Conservation (phyloP, 2,797 vertebrate genomes). For the Chaetophractus vellerosus region DNA sequence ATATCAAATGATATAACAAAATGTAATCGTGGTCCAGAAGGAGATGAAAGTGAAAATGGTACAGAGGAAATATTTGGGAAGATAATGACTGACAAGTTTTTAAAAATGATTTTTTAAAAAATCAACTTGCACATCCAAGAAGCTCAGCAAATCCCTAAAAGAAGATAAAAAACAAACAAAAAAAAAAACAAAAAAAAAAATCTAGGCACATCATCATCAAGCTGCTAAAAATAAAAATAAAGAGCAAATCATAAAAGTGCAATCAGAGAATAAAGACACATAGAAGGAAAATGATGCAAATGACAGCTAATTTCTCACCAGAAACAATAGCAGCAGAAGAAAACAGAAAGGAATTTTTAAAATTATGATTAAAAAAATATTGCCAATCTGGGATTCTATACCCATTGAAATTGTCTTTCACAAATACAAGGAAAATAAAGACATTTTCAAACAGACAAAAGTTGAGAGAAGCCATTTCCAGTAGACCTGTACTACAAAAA, state of each 20-base stretch:
- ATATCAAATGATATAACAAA: not conserved
- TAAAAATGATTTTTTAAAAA: not conserved
- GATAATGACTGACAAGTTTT: not conserved
- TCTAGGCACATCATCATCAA: not conserved
- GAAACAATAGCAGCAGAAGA: slow-evolving; percentile 14
- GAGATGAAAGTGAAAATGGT: not conserved
- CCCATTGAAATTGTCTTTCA: slow-evolving; percentile 16
- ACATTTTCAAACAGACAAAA: slow-evolving; percentile 40
- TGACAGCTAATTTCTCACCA: slow-evolving; percentile 30
- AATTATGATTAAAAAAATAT: not conserved
- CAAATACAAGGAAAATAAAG: slow-evolving; percentile 50
- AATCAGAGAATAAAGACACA: not conserved
- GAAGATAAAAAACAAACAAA: not conserved
- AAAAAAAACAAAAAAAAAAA: not conserved
- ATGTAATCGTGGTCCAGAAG: not conserved
- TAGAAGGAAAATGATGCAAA: not conserved
- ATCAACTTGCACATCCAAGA: not conserved
- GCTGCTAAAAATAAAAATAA: slow-evolving; percentile 34
- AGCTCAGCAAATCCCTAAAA: not conserved
- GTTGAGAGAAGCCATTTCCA: not conserved
- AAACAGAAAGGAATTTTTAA: not conserved
- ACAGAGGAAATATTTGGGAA: slow-evolving; percentile 1
- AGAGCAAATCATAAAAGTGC: not conserved
- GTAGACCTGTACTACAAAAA: not conserved
- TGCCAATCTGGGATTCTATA: not conserved